These are phyloP conservation scores for Oscheius onirici DNA, from an alignment of 2,888 invertebrate genomes.

Conservation along the genomic window DNA sequence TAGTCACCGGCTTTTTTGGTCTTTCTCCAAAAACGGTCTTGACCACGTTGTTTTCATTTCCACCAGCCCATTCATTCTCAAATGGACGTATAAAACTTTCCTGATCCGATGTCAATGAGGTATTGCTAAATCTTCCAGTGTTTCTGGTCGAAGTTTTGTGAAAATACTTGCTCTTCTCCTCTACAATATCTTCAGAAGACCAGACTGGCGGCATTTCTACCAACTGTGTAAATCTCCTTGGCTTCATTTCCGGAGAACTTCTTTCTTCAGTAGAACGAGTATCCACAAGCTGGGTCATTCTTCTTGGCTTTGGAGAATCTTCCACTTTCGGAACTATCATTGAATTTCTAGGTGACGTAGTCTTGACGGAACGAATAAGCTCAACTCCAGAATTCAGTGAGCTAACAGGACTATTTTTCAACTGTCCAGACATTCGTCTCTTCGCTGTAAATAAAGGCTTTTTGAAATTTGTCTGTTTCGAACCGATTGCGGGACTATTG, in stretches of 20 bases:
- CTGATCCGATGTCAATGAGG: not conserved
- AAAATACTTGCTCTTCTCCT: too few relatives aligned
- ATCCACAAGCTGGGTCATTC: slow-evolving; percentile 2
- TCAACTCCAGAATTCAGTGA: slow-evolving; percentile 9
- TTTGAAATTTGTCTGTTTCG: too few relatives aligned
- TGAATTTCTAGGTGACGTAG: not conserved
- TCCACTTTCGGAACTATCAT: not conserved
- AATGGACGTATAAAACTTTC: not conserved
- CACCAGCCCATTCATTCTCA: not conserved
- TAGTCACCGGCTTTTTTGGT: not conserved
- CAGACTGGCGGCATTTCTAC: too few relatives aligned
- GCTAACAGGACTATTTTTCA: not conserved
- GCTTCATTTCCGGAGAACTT: too few relatives aligned
- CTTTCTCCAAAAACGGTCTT: slow-evolving; percentile 7
- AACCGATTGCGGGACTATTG: too few relatives aligned
- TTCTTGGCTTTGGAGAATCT: not conserved
- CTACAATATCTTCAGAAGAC: too few relatives aligned
- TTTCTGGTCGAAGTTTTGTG: too few relatives aligned
- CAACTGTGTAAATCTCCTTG: too few relatives aligned
- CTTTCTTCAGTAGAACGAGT: not conserved
- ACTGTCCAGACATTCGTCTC: not conserved
- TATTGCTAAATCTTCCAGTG: too few relatives aligned
- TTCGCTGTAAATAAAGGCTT: too few relatives aligned
- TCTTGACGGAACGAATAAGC: not conserved
- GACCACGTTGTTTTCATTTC: too few relatives aligned